Percentiles rank a stretch among this genome's conserved stretches.
Conservation (phyloP, 2,888 invertebrate genomes). For the Heliconius charithonia region DNA sequence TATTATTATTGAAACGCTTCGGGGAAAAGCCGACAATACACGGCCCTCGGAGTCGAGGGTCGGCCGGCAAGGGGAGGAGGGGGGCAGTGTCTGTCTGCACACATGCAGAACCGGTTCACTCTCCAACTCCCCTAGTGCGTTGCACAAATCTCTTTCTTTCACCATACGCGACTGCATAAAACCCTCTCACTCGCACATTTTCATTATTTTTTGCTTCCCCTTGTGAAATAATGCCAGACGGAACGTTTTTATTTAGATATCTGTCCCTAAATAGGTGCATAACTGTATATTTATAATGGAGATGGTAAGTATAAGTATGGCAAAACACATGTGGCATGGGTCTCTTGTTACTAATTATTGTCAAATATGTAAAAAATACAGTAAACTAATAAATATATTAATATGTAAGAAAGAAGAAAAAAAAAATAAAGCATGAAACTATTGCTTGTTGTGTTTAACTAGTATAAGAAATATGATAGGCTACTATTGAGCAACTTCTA, state of each 20-base stretch:
- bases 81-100: conserved; percentile 74
- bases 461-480: not conserved
- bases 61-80: conserved; percentile 77
- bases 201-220: conserved; percentile 81
- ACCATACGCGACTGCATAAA: conserved; percentile 74
- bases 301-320: conserved; percentile 64
- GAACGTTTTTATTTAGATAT: conserved; percentile 74
- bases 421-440: conserved; percentile 26
- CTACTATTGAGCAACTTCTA: not conserved
- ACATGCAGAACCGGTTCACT: conserved; percentile 82
- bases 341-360: conserved; percentile 55
- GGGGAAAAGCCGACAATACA: conserved; percentile 76
- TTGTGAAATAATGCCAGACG: conserved; percentile 78
- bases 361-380: conserved; percentile 26
- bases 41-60: conserved; percentile 75
- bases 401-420: conserved; percentile 16
- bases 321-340: conserved; percentile 56
- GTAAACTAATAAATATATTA: conserved; percentile 39
- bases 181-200: conserved; percentile 75
- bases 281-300: conserved; percentile 55
- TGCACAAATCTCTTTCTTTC: conserved; percentile 69
- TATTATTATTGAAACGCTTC: conserved; percentile 78
- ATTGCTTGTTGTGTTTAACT: conserved; percentile 9
- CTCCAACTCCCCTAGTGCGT: conserved; percentile 77
- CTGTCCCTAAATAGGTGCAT: conserved; percentile 67